Conservation (phyloP, 2,113 vertebrate species). For the Naja naja region DNA sequence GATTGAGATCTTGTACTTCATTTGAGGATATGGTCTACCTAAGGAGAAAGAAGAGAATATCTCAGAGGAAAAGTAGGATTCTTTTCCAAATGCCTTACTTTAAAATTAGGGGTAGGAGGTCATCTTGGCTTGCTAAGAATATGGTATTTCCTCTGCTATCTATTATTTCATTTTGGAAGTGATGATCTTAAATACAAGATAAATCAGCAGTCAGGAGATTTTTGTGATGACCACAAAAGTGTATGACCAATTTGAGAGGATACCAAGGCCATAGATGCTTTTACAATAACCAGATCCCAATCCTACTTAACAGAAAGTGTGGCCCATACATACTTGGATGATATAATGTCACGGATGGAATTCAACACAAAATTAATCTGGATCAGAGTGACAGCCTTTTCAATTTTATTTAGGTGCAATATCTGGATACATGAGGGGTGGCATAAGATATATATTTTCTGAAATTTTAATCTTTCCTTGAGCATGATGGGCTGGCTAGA, state of each 20-base stretch:
- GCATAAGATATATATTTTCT: not conserved
- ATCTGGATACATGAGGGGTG: not conserved
- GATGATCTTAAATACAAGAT: not conserved
- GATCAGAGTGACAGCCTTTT: not conserved
- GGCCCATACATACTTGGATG: not conserved
- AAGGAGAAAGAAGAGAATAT: not conserved
- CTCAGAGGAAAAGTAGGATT: not conserved
- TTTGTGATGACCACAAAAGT: not conserved
- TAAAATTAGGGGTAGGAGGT: not conserved
- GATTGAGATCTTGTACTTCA: not conserved
- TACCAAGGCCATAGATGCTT: not conserved
- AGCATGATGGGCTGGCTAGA: not conserved
- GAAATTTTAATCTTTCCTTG: not conserved
- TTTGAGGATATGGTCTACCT: not conserved
- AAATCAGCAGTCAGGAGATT: not conserved
- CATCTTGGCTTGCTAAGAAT: not conserved
- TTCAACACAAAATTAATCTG: not conserved
- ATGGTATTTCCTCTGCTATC: not conserved
- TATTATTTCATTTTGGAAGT: not conserved
- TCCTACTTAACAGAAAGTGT: not conserved
- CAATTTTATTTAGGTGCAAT: not conserved
- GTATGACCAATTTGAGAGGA: not conserved
- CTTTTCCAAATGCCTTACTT: not conserved
- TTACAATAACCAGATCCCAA: not conserved
- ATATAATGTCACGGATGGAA: not conserved